These are phyloP conservation scores for Apodemus speciosus DNA, from an alignment of 2,113 vertebrate species.

Conservation along the genomic window DNA sequence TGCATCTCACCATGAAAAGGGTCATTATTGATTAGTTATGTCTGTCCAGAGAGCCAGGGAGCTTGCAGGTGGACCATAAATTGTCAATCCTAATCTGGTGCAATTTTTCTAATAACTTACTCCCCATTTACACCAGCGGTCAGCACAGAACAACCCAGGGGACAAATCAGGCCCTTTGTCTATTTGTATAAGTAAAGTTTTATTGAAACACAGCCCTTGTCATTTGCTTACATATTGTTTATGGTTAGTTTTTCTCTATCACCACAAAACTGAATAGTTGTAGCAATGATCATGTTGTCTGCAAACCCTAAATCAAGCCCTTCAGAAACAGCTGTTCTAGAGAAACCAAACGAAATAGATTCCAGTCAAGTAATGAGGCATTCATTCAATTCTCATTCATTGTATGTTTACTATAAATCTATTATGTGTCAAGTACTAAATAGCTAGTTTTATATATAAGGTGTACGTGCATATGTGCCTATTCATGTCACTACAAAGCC, in stretches of 20 bases:
- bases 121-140: not conserved
- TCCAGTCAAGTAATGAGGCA: not conserved
- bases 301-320: not conserved
- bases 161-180: not conserved
- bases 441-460: not conserved
- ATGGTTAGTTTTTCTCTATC: not conserved
- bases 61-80: not conserved
- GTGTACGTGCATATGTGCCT: not conserved
- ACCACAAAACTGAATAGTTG: not conserved
- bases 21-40: not conserved
- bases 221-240: not conserved
- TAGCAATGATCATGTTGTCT: not conserved
- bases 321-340: not conserved
- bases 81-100: not conserved
- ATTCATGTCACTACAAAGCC: not conserved
- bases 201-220: not conserved
- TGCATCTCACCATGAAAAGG: not conserved
- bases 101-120: not conserved
- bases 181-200: constrained; percentile 56
- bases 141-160: not conserved
- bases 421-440: not conserved
- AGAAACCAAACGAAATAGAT: not conserved
- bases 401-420: not conserved
- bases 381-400: not conserved
- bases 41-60: not conserved